These are phyloP conservation scores for Trialeurodes vaporariorum DNA, from an alignment of 1,140 invertebrate genomes.

Conservation along the genomic window DNA sequence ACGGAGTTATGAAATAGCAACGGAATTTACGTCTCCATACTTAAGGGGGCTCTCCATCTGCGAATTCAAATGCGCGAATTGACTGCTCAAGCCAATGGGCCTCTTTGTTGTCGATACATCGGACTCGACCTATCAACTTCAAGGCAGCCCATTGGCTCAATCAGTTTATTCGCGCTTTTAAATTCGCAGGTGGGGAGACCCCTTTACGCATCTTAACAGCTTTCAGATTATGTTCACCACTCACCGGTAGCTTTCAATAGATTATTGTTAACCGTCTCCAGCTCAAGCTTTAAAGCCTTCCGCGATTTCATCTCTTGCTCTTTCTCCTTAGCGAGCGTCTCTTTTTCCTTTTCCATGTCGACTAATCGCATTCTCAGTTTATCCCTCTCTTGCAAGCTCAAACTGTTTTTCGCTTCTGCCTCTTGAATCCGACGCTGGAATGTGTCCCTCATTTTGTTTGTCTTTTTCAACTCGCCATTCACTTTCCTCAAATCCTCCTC, in stretches of 20 bases:
- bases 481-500: not conserved
- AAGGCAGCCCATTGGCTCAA: no score
- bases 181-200: no score
- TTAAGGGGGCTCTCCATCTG: no score
- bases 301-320: not conserved
- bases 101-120: no score
- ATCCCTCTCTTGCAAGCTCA: not conserved
- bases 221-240: no score
- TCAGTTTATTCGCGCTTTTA: no score
- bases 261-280: not conserved
- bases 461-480: not conserved
- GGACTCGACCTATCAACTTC: no score
- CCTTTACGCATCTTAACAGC: no score
- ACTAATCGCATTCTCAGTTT: not conserved
- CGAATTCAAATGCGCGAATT: no score
- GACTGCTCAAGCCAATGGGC: no score
- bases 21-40: not conserved
- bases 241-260: not conserved
- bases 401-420: not conserved
- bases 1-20: not conserved
- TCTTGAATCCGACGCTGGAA: not conserved
- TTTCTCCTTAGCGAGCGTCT: not conserved
- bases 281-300: not conserved
- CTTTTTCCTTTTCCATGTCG: not conserved
- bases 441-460: not conserved